Evolutionary conservation across 2,888 invertebrate species (phyloP).

Genomic region (Augiades crinisus): DNA sequence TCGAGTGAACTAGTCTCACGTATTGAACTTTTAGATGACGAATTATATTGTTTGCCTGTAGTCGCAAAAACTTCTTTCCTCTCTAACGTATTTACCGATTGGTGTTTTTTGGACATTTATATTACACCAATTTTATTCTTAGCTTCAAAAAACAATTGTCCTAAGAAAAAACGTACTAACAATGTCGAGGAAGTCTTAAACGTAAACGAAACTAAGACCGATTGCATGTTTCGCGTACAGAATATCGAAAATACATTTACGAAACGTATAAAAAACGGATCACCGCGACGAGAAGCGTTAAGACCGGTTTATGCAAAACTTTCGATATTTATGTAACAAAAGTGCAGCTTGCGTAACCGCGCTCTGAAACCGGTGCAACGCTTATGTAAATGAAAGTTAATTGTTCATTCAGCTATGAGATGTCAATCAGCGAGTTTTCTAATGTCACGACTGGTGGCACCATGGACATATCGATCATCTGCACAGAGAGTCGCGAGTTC

Average conservation of each 20-base stretch:
- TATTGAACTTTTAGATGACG: too few relatives aligned
- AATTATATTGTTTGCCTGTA: too few relatives aligned
- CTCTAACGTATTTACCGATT: too few relatives aligned
- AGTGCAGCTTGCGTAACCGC: slow-evolving; percentile 12
- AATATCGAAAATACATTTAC: slow-evolving; percentile 6
- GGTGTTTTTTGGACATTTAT: too few relatives aligned
- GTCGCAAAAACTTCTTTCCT: too few relatives aligned
- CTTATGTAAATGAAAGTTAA: slow-evolving; percentile 12
- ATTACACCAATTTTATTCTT: too few relatives aligned
- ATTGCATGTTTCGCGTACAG: background rate
- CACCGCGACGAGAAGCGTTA: slow-evolving; percentile 6
- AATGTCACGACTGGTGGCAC: background rate
- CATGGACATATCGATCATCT: too few relatives aligned
- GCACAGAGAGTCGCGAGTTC: too few relatives aligned
- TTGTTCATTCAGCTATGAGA: slow-evolving; percentile 15
- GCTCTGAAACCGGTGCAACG: slow-evolving; percentile 15
- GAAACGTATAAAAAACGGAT: slow-evolving; percentile 14
- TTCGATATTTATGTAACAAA: slow-evolving; percentile 20
- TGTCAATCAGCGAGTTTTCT: background rate
- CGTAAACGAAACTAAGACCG: background rate
- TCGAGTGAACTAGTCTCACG: too few relatives aligned
- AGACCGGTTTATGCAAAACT: slow-evolving; percentile 9
- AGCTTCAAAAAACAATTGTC: too few relatives aligned
- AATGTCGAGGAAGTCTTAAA: background rate
- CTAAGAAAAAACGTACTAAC: too few relatives aligned